A percentile compares a stretch with the other conserved stretches of the same genome.
phyloP scores from a whole-genome alignment of 2,113 vertebrate genomes.

The Mesoclemmys tuberculata region DNA sequence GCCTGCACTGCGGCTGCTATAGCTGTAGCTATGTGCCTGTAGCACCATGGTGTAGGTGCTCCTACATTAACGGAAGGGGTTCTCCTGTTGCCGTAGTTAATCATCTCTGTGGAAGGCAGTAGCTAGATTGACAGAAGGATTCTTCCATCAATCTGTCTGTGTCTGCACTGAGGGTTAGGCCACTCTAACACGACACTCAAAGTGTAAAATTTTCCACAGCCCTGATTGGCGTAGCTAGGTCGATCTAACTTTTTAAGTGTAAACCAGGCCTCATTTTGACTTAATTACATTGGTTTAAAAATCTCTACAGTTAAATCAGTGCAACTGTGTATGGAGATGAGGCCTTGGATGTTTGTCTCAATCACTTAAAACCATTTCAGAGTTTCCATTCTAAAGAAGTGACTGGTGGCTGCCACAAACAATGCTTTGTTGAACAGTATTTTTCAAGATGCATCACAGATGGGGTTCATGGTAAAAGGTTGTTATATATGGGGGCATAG shows the following conservation, averaged over 20 bases:
- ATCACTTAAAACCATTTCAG: neutral
- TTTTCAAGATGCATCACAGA: neutral
- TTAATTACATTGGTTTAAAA: neutral
- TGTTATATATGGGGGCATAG: neutral
- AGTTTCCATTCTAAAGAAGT: accelerated
- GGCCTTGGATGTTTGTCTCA: neutral
- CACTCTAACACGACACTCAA: neutral
- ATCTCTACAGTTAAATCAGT: neutral
- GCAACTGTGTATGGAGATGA: neutral
- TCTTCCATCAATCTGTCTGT: too few relatives aligned
- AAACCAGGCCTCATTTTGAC: neutral
- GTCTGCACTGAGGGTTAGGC: neutral
- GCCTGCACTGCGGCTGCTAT: neutral
- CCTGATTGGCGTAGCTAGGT: neutral
- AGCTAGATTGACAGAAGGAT: too few relatives aligned
- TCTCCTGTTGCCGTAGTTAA: too few relatives aligned
- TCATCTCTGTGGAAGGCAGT: too few relatives aligned
- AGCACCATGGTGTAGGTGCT: too few relatives aligned
- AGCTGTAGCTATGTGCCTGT: too few relatives aligned
- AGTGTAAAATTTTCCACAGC: neutral
- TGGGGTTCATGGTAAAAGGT: neutral
- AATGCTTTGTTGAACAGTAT: neutral
- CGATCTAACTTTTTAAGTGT: neutral
- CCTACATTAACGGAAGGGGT: too few relatives aligned
- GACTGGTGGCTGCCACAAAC: neutral